Percentiles rank a stretch among this genome's conserved stretches.
phyloP scores from a whole-genome alignment of 2,113 vertebrate genomes.

The Phainopepla nitens region DNA sequence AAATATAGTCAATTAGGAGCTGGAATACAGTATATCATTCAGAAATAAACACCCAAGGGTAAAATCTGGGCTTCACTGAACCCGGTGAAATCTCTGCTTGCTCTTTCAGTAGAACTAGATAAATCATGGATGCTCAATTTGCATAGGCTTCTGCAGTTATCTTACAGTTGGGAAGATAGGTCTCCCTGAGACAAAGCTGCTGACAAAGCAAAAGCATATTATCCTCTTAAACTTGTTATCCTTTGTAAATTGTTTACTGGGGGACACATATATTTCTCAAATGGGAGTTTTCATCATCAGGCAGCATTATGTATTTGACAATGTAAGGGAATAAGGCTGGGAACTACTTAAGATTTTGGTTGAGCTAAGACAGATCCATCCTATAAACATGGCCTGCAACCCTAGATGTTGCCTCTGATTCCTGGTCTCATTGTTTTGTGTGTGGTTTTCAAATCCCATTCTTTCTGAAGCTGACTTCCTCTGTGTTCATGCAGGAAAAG shows the following conservation, averaged over 20 bases:
- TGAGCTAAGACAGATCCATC: not conserved
- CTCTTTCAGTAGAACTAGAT: not conserved
- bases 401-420: not conserved
- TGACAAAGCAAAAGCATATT: not conserved
- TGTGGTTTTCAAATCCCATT: not conserved
- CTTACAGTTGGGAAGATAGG: not conserved
- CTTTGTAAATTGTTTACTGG: not conserved
- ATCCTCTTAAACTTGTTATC: not conserved
- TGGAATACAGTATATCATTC: not conserved
- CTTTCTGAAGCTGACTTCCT: accelerated
- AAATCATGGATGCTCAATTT: not conserved
- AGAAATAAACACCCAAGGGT: not conserved
- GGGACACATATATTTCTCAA: not conserved
- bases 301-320: not conserved
- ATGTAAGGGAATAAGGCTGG: not conserved
- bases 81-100: not conserved
- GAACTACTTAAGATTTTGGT: not conserved
- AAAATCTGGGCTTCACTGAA: not conserved
- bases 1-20: not conserved
- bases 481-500: not conserved
- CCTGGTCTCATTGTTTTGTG: not conserved
- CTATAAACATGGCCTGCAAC: not conserved
- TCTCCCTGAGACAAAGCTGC: not conserved
- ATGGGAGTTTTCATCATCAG: not conserved
- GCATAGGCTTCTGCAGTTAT: not conserved